Evolutionary conservation across 2,797 vertebrate genomes (phyloP), one percentile per base, ranked within the genome.

Genomic region (Epinephelus coioides): DNA sequence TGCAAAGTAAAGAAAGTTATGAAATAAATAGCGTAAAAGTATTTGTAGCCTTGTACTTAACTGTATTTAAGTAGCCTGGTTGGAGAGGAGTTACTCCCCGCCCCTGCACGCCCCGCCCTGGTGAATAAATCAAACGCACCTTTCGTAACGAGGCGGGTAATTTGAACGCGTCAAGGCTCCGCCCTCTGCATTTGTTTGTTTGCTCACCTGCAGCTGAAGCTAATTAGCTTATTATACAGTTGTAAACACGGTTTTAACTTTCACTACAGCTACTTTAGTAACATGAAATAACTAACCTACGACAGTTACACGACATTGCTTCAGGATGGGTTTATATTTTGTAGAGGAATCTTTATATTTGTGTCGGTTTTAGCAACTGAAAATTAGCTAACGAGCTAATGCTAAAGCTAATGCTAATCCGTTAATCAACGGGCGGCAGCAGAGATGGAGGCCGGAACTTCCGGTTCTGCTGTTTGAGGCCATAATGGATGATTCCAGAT

Each of bases 251-350:
- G 2, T 43, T 25, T 25, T 25, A 23, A 40, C 18, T 2, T 7
- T 15, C 21, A 23, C 9, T 1, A 2, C 19, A 0, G 13, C 13
- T 17, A 14, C 13, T 30, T 8, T 14, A 4, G 2, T 0, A 1
- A 12, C 5, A 23, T 19, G 9, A 74, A 27, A 25, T 30, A 62
- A 7, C 11, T 4, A 5, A 60, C 3, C 17, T 9, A 25, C 5
- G 1, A 14, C 15, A 49, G 6, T 0, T 5, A 27, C 21, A 11
- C 1, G 2, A 4, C 2, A 11, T 23, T 19, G 5, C 59, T 15
- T 46, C 49, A n/a, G 6, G 4, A 6, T 2, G 3, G 19, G 8
- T 40, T 2, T 30, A 34, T 21, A 21, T 46, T n/a, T 54, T 6
- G 5, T 5, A 4, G 38, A 14, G 6, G 17, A 21, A 21, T 34